Base-by-base conservation (phyloP, 92 coral and sea anemone genomes). In the Porites rus region DNA sequence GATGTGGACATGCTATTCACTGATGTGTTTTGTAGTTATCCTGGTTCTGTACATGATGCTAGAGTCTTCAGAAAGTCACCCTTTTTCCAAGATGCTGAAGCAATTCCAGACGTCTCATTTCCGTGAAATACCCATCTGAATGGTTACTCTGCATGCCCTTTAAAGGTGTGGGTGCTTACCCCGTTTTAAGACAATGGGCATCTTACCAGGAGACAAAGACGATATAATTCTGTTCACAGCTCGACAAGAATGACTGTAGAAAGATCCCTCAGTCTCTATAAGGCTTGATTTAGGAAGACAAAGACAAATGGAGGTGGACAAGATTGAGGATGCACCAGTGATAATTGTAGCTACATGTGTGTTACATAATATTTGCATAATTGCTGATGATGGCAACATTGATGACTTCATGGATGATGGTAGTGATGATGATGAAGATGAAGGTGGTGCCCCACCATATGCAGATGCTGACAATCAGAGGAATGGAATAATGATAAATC, bases 11-110 rank as follows among this genome's bases (percentile, higher is more conserved):
- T n/a, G n/a, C n/a, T n/a, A n/a, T n/a, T n/a, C n/a, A n/a, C 93
- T 5, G 90, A 85, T 72, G 90, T 90, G 46, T 90, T 85, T 51
- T 80, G 93, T 53, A 90, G 86, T 9, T 90, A 85, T 54, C 93
- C 93, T 52, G 90, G 93, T 9, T 90, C 93, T 64, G 90, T 90
- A 6, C 88, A 86, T 71, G 93, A 86, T 80, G 72, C 93, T 0
- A 21, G 84, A 19, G 90, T 90, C 31, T 82, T 90, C 46, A 61
- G 84, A 54, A 90, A 90, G 58, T 90, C 88, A 12, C 93, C 87
- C 54, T 58, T 90, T 51, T 88, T 56, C 78, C 92, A 67, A 68
- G 88, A 67, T 66, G 78, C 63, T 53, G 89, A 89, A 76, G 65
- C 65, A n/a, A 66, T 64, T 12, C 90, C 85, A 86, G 80, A 53